phyloP scores from a whole-genome alignment of 2,888 invertebrate genomes.

The Machimus atricapillus region DNA sequence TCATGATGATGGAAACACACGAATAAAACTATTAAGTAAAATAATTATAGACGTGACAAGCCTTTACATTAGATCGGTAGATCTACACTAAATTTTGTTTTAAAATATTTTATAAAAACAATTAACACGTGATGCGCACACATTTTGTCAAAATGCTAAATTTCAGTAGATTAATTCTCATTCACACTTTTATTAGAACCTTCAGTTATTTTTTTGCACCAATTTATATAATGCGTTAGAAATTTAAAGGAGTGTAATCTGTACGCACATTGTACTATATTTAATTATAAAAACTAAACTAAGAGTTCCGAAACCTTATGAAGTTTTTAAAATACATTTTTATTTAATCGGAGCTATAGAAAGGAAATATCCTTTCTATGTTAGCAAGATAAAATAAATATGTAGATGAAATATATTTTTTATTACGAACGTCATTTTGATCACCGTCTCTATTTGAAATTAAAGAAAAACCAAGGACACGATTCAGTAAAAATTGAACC shows the following conservation, averaged over 20 bases:
- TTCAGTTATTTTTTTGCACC: neutral
- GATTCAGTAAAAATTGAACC: too few relatives aligned
- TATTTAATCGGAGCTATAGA: too few relatives aligned
- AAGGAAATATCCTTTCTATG: too few relatives aligned
- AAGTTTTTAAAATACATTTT: too few relatives aligned
- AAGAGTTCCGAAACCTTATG: too few relatives aligned
- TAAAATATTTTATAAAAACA: neutral
- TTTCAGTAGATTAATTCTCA: neutral
- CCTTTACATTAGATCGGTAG: neutral
- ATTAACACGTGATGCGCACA: neutral
- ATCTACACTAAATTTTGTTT: neutral
- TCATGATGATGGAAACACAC: neutral
- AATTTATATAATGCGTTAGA: neutral
- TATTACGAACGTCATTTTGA: too few relatives aligned
- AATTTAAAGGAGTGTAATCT: neutral
- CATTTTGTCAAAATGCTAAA: neutral
- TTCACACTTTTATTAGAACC: neutral
- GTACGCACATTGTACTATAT: neutral
- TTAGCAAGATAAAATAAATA: too few relatives aligned
- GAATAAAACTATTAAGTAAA: neutral
- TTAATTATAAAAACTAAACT: neutral
- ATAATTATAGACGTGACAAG: neutral
- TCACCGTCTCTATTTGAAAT: too few relatives aligned
- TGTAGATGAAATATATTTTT: too few relatives aligned
- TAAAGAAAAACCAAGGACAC: too few relatives aligned